phyloP scores from a whole-genome alignment of 2,797 vertebrate genomes.

The Sorex maritimensis region DNA sequence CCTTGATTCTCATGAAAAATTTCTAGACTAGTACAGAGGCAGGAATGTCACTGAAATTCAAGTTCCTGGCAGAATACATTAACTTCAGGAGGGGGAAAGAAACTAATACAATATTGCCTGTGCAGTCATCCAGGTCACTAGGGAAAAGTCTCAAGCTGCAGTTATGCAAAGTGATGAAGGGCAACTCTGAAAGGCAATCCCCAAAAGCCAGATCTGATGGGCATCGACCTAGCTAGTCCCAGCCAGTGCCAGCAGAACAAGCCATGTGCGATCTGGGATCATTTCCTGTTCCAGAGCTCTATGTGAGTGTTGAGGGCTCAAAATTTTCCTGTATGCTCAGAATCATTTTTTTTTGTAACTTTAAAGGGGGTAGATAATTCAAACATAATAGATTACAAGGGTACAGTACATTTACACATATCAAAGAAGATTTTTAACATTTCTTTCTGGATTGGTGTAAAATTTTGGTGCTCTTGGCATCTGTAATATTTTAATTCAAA shows the following conservation, averaged over 20 bases:
- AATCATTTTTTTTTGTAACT: conserved; percentile 51
- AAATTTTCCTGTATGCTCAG: conserved; percentile 17
- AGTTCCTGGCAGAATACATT: conserved; percentile 51
- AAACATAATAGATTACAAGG: conserved; percentile 15
- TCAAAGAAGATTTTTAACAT: conserved; percentile 76
- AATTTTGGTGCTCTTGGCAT: conserved; percentile 61
- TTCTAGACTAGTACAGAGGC: not conserved
- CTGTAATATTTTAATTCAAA: conserved; percentile 69
- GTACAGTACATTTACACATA: conserved; percentile 62
- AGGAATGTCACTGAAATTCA: conserved; percentile 56
- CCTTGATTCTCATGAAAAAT: not conserved
- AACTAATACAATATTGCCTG: not conserved
- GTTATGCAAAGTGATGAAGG: conserved; percentile 18
- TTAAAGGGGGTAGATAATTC: conserved; percentile 3
- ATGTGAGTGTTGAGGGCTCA: not conserved
- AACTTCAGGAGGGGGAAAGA: not conserved
- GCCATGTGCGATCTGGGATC: not conserved
- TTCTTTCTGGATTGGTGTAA: conserved; percentile 70
- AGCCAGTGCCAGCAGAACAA: not conserved
- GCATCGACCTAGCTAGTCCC: not conserved
- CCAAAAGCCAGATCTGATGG: conserved; percentile 58
- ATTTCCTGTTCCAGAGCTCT: conserved; percentile 24
- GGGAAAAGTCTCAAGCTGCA: not conserved
- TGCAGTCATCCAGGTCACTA: conserved; percentile 33
- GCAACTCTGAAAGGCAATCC: conserved; percentile 16